phyloP scores from a whole-genome alignment of 2,797 vertebrate species.

The Sebastiscus tertius region DNA sequence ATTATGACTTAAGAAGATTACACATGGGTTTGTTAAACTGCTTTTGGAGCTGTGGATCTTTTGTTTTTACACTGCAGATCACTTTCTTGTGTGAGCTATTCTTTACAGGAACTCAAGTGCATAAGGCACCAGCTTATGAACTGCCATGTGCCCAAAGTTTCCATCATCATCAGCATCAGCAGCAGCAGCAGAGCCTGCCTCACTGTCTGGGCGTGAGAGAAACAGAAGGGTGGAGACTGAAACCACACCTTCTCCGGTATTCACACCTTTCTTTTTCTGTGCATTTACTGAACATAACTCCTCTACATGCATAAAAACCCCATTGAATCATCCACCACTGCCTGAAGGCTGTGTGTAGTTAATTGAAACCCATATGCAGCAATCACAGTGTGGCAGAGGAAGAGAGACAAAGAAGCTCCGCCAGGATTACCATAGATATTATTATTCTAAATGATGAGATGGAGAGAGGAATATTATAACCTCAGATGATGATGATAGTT shows the following conservation, averaged over 20 bases:
- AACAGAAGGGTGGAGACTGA: conserved; percentile 44
- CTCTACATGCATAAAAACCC: not conserved
- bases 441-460: not conserved
- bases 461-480: not conserved
- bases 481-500: not conserved
- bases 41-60: not conserved
- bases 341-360: not conserved
- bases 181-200: not conserved
- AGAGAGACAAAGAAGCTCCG: not conserved
- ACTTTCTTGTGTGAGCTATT: not conserved
- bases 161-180: not conserved
- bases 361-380: not conserved
- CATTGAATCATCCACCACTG: not conserved
- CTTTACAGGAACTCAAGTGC: not conserved
- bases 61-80: not conserved
- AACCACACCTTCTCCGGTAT: conserved; percentile 50
- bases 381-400: not conserved
- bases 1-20: conserved; percentile 20
- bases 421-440: not conserved
- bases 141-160: not conserved
- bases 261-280: conserved; percentile 10
- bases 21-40: conserved; percentile 3
- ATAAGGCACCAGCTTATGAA: not conserved
- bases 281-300: not conserved
- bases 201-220: conserved; percentile 14